Percentiles rank a stretch among this genome's conserved stretches.
Conservation (phyloP, 2,888 invertebrate genomes). For the Zygothrica quintamaculata region DNA sequence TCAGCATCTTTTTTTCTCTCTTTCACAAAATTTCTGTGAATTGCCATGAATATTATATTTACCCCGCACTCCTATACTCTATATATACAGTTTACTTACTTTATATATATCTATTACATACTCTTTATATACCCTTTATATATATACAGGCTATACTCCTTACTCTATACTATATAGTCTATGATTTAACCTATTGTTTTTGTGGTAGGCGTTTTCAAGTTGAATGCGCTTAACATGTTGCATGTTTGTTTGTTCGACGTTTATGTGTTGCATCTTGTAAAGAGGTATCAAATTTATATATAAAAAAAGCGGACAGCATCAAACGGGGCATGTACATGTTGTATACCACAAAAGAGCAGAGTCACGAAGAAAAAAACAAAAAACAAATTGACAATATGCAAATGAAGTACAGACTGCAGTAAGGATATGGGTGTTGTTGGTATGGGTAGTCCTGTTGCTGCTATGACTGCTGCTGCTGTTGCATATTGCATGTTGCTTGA, state of each 20-base stretch:
- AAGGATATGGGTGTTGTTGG: constrained; percentile 28
- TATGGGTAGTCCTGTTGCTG: constrained; percentile 3
- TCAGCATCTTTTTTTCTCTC: no score
- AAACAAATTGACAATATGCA: constrained; percentile 34
- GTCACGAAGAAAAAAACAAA: not conserved
- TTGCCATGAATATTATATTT: no score
- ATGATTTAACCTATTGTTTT: no score
- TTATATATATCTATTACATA: no score
- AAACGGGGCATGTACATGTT: constrained; percentile 17
- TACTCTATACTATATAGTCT: no score
- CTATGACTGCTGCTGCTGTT: constrained; percentile 7
- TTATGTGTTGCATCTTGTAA: not conserved
- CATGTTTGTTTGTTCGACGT: constrained; percentile 27
- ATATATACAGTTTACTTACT: not conserved
- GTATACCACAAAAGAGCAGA: constrained; percentile 8
- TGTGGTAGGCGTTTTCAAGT: constrained; percentile 26
- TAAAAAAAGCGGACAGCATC: constrained; percentile 20
- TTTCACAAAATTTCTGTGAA: no score
- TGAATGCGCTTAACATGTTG: constrained; percentile 40
- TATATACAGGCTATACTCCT: no score
- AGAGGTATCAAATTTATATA: constrained; percentile 5
- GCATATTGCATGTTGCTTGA: no score
- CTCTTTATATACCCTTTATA: no score
- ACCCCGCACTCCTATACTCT: not conserved
- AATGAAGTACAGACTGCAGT: constrained; percentile 33